Conservation (phyloP, 2,113 vertebrate genomes). For the Archilochus colubris region DNA sequence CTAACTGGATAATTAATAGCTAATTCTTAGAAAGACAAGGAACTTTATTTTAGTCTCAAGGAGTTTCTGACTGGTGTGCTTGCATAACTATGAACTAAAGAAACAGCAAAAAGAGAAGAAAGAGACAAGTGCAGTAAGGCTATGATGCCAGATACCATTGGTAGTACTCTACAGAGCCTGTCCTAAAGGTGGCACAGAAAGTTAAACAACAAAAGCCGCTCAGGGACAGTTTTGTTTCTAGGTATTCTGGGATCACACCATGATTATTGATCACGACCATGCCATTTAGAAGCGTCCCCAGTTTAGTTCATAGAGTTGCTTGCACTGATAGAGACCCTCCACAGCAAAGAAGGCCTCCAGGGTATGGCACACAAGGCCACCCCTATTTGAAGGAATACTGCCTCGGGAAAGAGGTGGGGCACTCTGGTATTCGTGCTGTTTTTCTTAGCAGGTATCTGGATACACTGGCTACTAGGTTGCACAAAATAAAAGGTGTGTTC, state of each 20-base stretch:
- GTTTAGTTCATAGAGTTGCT: accelerated
- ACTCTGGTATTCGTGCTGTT: background rate
- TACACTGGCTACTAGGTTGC: accelerated
- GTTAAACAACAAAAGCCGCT: background rate
- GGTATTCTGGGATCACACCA: background rate
- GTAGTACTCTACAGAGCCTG: background rate
- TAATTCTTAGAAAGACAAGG: background rate
- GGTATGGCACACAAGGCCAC: background rate
- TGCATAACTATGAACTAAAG: background rate
- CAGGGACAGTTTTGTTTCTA: background rate
- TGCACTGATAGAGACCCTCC: background rate
- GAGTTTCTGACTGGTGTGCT: background rate
- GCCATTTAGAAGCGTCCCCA: background rate
- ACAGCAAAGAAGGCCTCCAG: background rate
- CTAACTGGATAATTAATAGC: background rate
- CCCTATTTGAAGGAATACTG: background rate
- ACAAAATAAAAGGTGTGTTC: background rate
- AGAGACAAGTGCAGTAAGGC: background rate
- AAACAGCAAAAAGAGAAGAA: background rate
- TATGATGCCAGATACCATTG: background rate
- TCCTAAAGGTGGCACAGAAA: background rate
- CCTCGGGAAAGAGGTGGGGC: background rate
- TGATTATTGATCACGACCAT: too few species aligned
- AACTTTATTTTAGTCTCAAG: background rate
- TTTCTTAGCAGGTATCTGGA: background rate